phyloP scores from a whole-genome alignment of 1,140 invertebrate genomes.

The Danaus plexippus region DNA sequence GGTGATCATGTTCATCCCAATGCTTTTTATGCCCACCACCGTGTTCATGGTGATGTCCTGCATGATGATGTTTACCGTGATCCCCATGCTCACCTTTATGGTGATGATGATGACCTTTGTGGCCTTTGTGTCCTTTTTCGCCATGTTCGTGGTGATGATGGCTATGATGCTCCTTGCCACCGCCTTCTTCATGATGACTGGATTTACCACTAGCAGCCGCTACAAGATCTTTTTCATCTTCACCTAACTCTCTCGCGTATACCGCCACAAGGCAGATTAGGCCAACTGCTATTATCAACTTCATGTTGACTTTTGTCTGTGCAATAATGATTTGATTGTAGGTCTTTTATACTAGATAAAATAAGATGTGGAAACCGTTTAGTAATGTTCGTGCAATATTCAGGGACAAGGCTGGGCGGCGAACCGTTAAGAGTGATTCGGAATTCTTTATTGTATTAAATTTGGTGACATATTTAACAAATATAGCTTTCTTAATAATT shows the following conservation, averaged over 20 bases:
- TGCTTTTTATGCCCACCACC: constrained; percentile 57
- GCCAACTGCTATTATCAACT: constrained; percentile 45
- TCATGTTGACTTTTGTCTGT: constrained; percentile 52
- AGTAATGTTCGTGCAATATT: constrained; percentile 45
- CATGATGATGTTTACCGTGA: constrained; percentile 54
- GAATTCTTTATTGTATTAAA: constrained; percentile 16
- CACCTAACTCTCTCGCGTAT: constrained; percentile 40
- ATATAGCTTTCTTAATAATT: too few species aligned
- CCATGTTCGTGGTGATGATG: constrained; percentile 61
- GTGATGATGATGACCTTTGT: constrained; percentile 61
- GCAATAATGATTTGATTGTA: constrained; percentile 20
- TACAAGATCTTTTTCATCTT: constrained; percentile 52
- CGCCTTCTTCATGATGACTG: constrained; percentile 77
- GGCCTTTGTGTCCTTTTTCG: constrained; percentile 55
- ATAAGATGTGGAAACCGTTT: constrained; percentile 55
- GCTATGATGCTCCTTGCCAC: constrained; percentile 62
- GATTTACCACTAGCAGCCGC: constrained; percentile 75
- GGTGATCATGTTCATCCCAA: constrained; percentile 56
- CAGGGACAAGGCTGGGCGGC: constrained; percentile 54
- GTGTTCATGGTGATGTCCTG: constrained; percentile 53
- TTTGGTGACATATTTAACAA: constrained; percentile 2
- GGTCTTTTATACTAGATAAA: constrained; percentile 52
- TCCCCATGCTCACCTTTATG: constrained; percentile 57
- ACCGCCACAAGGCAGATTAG: constrained; percentile 53
- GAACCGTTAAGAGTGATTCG: constrained; percentile 39